Conservation (phyloP, 1,140 invertebrate species). For the Habropoda laboriosa region DNA sequence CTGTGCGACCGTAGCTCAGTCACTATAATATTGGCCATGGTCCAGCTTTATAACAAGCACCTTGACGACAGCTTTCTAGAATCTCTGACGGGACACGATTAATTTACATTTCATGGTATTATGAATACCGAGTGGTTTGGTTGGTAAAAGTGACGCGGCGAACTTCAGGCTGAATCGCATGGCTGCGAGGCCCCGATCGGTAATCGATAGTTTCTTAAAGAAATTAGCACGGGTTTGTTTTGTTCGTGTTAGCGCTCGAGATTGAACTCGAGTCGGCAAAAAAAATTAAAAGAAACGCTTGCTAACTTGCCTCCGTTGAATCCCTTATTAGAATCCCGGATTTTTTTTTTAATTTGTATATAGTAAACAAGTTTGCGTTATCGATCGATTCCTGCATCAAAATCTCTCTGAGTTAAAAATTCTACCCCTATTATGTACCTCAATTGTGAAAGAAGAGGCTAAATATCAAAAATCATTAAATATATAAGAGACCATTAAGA, state of each 20-base stretch:
- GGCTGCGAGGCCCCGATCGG: slow-evolving; percentile 23
- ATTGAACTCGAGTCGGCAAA: background rate
- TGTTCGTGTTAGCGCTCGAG: slow-evolving; percentile 21
- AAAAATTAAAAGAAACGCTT: background rate
- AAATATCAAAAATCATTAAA: too few relatives aligned
- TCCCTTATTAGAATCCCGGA: background rate
- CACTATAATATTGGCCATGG: slow-evolving; percentile 45
- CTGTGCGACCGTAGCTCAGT: background rate
- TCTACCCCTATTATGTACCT: too few relatives aligned
- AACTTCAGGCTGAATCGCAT: slow-evolving; percentile 38
- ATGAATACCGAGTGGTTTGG: slow-evolving; percentile 3
- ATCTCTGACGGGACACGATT: slow-evolving; percentile 40
- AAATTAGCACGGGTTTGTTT: slow-evolving; percentile 37
- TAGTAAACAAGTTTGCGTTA: background rate
- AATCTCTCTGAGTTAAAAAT: too few relatives aligned
- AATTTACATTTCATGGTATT: slow-evolving; percentile 54
- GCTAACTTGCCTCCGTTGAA: too few relatives aligned
- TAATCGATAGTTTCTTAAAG: slow-evolving; percentile 46
- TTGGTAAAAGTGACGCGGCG: slow-evolving; percentile 43
- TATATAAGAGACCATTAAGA: too few relatives aligned
- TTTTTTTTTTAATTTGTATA: too few relatives aligned
- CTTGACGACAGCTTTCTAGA: slow-evolving; percentile 65
- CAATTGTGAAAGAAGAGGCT: too few relatives aligned
- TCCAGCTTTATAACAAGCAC: slow-evolving; percentile 61
- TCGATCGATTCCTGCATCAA: background rate